Evolutionary conservation across 2,113 vertebrate genomes (phyloP), one percentile per base, ranked within the genome.

Genomic region (Microtus montanus): DNA sequence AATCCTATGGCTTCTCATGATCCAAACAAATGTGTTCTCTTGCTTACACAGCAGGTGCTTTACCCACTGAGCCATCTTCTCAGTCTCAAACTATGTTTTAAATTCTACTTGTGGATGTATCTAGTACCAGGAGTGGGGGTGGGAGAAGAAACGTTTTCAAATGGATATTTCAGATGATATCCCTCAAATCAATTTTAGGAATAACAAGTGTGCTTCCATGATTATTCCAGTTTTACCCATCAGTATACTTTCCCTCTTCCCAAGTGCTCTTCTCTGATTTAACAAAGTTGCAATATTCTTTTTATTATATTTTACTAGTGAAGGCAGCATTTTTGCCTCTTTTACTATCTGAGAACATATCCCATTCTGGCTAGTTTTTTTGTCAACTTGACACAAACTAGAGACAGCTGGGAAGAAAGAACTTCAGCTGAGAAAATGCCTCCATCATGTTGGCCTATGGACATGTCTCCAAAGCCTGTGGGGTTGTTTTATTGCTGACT

Each of bases 21-120:
- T 71, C 22, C 22, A 35, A 28, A 38, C 7, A n/a, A 30, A 86
- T 52, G 33, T 66, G 12, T 87, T 33, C 44, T 52, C 41, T 24
- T 70, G 44, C 64, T 49, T 52, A 8, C 30, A 35, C 44, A 49
- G 20, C 64, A n/a, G 13, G 9, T 44, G 13, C 12, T 52, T 70
- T 70, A n/a, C 19, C 33, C 33, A 52, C 64, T 52, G 19, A 87
- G 30, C 64, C 33, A 52, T 70, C 44, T n/a, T 11, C 47, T 35
- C 28, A 87, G 64, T 7, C 64, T 61, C 68, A 92, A 44, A 41
- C 68, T 93, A 35, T 24, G 86, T 20, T 95, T 95, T 87, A 77
- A 68, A 85, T 87, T 95, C 86, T 22, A 75, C 87, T 49, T 95
- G 8, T 91, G 71, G 63, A 63, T 66, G 19, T 8, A 7, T 66